Conservation (phyloP, 2,797 vertebrate species). For the Columba guinea region DNA sequence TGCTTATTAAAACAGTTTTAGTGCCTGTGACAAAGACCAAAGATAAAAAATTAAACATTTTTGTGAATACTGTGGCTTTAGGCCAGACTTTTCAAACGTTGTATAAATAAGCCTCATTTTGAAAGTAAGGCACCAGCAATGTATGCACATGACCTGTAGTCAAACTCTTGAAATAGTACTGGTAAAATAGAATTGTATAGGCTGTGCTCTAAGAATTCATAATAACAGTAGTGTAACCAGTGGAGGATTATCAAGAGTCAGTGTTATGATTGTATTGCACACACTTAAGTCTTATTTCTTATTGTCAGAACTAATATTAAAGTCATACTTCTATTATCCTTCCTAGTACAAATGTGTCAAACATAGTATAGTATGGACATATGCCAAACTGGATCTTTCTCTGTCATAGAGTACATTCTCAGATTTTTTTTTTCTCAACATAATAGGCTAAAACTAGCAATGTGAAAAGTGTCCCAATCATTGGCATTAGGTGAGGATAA, state of each 20-base stretch:
- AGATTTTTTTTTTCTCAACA: not conserved
- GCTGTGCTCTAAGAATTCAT: not conserved
- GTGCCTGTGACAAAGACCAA: not conserved
- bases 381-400: slow-evolving; percentile 1
- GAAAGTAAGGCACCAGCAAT: not conserved
- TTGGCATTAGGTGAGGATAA: slow-evolving; percentile 4
- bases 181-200: not conserved
- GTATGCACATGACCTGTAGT: not conserved
- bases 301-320: slow-evolving; percentile 43
- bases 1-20: not conserved
- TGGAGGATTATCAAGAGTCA: not conserved
- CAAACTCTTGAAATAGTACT: not conserved
- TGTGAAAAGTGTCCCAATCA: not conserved
- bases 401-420: not conserved
- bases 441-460: slow-evolving; percentile 2
- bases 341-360: not conserved
- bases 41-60: not conserved
- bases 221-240: not conserved
- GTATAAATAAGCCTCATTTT: not conserved
- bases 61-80: not conserved
- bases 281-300: slow-evolving; percentile 34
- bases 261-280: not conserved
- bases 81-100: not conserved
- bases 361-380: not conserved
- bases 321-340: slow-evolving; percentile 31